Evolutionary conservation across 1,140 invertebrate genomes (phyloP).

Genomic region (Bombus pyrosoma): DNA sequence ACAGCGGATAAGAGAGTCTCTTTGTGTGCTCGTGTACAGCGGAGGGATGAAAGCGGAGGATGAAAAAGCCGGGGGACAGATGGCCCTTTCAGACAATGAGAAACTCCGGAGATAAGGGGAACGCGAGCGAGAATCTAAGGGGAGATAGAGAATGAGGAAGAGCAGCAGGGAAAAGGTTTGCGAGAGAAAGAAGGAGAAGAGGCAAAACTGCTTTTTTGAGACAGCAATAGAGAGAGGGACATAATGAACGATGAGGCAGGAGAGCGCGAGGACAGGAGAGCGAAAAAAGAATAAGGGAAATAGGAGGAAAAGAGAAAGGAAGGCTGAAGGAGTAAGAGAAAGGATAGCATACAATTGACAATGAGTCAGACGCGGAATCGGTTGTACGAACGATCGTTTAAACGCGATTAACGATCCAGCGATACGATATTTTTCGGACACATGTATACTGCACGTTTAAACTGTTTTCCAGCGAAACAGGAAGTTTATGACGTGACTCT

Average conservation of each 20-base stretch:
- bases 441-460: background rate
- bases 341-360: slow-evolving; percentile 27
- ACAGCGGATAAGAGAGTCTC: slow-evolving; percentile 70
- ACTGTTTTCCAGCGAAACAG: background rate
- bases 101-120: slow-evolving; percentile 82
- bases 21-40: slow-evolving; percentile 69
- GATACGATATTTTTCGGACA: background rate
- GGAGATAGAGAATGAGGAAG: slow-evolving; percentile 51
- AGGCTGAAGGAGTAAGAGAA: slow-evolving; percentile 41
- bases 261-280: slow-evolving; percentile 37
- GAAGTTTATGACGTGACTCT: background rate
- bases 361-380: slow-evolving; percentile 67
- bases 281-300: slow-evolving; percentile 23
- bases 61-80: slow-evolving; percentile 81
- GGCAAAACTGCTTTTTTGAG: slow-evolving; percentile 69
- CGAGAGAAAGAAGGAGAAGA: slow-evolving; percentile 54
- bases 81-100: slow-evolving; percentile 82
- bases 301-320: slow-evolving; percentile 48
- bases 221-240: slow-evolving; percentile 56
- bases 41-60: slow-evolving; percentile 76
- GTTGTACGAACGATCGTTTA: slow-evolving; percentile 61
- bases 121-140: slow-evolving; percentile 62
- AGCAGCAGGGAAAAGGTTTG: slow-evolving; percentile 56
- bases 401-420: slow-evolving; percentile 67
- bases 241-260: slow-evolving; percentile 56